Evolutionary conservation across 1,140 invertebrate species (phyloP), one percentile per base, ranked within the genome.

Genomic region (Neodiprion virginianus): DNA sequence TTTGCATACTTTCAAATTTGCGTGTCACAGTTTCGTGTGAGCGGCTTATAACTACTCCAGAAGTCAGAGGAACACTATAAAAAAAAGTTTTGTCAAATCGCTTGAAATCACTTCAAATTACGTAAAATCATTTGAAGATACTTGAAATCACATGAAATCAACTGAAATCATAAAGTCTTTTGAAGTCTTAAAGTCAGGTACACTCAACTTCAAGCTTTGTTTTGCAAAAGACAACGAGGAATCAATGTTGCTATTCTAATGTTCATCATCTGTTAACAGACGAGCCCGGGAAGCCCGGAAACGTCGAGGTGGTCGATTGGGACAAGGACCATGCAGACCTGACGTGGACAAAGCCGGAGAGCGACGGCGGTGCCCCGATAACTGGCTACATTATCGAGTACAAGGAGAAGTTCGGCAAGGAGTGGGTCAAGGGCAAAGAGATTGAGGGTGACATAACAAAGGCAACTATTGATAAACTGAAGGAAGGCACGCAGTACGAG

Each of bases 401-500:
- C 84, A 97, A 96, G 91, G 96, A 97, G 80, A 97, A 97, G 86
- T 97, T 97, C 83, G 93, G 95, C 79, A 95, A 97, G 88, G 95
- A 97, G 85, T 95, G 97, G 96, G 91, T 93, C 73, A 91, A 91
- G 77, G 95, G 94, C 48, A 94, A 95, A 81, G 93, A 95, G 82
- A 93, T 97, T 53, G 90, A 93, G 40, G 95, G 94, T 7, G 94
- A 96, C 81, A 90, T 93, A 12, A 90, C 93, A 2, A 85, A 90
- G 72, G 95, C 92, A 9, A 97, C 95, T 1, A 94, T 98, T 69
- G 94, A 95, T 81, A 95, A 96, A 9, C 90, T 99, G 11, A 97
- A 97, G 84, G 98, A 99, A 91, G 97, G 97, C 21, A 93, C 93
- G 72, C 95, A 97, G 77, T 99, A 99, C 81, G 97, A 99, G 89